Conservation (phyloP, 2,888 invertebrate genomes). For the Myopa testacea region DNA sequence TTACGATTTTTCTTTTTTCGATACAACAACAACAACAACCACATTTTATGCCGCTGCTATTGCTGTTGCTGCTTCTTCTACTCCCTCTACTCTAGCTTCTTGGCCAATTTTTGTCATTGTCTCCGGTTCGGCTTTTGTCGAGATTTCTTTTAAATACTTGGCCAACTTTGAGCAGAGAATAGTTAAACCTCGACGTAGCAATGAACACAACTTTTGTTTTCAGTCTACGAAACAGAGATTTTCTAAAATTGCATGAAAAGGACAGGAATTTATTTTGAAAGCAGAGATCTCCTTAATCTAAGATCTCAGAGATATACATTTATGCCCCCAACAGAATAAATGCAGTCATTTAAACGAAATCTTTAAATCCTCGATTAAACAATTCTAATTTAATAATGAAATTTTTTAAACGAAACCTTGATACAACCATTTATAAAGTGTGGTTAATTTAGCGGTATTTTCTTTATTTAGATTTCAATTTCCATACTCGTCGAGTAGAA, state of each 20-base stretch:
- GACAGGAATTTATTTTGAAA: not conserved
- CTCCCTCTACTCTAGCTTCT: not conserved
- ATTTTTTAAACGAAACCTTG: too few relatives aligned
- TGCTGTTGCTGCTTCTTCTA: too few relatives aligned
- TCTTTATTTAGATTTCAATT: too few relatives aligned
- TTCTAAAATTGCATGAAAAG: not conserved
- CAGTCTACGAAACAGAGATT: not conserved
- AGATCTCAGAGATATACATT: not conserved
- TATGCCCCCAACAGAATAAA: not conserved
- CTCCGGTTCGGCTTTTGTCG: not conserved
- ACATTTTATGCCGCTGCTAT: too few relatives aligned
- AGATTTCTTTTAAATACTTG: slow-evolving; percentile 7
- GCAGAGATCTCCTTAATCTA: too few relatives aligned
- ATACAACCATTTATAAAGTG: too few relatives aligned
- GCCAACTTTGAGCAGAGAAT: not conserved
- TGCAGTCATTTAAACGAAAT: too few relatives aligned
- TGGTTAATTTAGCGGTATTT: too few relatives aligned
- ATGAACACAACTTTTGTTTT: not conserved
- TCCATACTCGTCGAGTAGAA: too few relatives aligned
- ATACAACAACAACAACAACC: too few relatives aligned
- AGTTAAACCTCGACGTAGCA: not conserved
- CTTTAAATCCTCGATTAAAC: too few relatives aligned
- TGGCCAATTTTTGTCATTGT: not conserved
- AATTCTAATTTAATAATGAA: too few relatives aligned
- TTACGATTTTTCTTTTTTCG: not conserved